Evolutionary conservation across 1,140 invertebrate species (phyloP), one percentile per base, ranked within the genome.

Genomic region (Planococcus citri): DNA sequence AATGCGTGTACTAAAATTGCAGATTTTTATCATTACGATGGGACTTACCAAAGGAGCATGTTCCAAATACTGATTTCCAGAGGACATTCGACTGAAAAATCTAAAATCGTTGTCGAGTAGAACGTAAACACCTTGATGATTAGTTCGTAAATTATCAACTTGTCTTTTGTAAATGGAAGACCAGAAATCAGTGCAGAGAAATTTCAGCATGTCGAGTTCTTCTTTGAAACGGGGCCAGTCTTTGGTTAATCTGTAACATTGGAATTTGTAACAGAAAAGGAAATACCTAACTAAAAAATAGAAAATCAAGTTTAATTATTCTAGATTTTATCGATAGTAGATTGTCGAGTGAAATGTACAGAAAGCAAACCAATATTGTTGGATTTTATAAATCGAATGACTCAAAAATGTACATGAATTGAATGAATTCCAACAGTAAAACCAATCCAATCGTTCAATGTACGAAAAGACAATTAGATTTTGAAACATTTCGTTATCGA

Each of bases 151-250:
- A 80, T 98, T 98, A 77, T 99, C 96, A 70, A 98, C 94, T 80
- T 98, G 95, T 78, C 98, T 99, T 75, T 96, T 96, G 78, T 96
- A 98, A 22, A 98, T 85, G 27, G 88, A 87, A 24, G 88, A 89
- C 97, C 97, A 99, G 76, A 98, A 97, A 77, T 99, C 97, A 73
- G 97, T 99, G 77, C 97, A 99, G 51, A 99, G 94, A 75, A 98
- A 99, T 79, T 99, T 99, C 82, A 99, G 93, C 24, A 92, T 95
- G 74, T 99, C 97, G 33, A 99, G 78, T 80, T 99, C 97, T 82
- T 98, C 94, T 81, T 97, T 96, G 76, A 98, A 97, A 70, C 95
- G 82, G 1, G 91, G 85, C 80, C 88, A 90, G 77, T 98, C 95
- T 78, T 91, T 88, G 0, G 94, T 95, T 68, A 96, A 81, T 73